phyloP scores from a whole-genome alignment of 2,888 invertebrate species.

The Parascotia fuliginaria region DNA sequence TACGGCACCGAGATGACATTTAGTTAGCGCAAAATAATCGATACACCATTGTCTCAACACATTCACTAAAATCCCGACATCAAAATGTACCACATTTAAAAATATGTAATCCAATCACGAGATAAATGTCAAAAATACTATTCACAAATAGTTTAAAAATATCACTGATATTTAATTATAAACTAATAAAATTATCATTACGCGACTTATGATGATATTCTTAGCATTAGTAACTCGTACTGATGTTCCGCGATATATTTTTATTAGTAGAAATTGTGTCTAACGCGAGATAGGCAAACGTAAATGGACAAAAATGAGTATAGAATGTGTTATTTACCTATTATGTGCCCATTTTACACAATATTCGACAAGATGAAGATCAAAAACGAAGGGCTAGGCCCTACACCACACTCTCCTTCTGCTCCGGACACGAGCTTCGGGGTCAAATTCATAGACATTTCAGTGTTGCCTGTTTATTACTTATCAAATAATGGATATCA shows the following conservation, averaged over 20 bases:
- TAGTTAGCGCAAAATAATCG: constrained; percentile 85
- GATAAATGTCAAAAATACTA: constrained; percentile 36
- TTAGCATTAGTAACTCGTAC: constrained; percentile 74
- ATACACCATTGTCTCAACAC: constrained; percentile 85
- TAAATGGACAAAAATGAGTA: constrained; percentile 22
- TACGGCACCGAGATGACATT: constrained; percentile 84
- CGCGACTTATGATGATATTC: constrained; percentile 81
- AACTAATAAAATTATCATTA: constrained; percentile 71
- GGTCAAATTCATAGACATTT: constrained; percentile 85
- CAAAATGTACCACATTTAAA: constrained; percentile 52
- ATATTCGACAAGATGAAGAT: constrained; percentile 76
- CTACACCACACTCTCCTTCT: constrained; percentile 82
- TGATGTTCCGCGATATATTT: constrained; percentile 69
- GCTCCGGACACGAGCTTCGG: constrained; percentile 85
- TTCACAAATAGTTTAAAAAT: constrained; percentile 60
- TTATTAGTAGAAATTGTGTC: constrained; percentile 52
- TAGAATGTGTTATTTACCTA: constrained; percentile 77
- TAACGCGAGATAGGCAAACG: constrained; percentile 27
- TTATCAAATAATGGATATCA: constrained; percentile 23
- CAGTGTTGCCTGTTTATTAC: constrained; percentile 69
- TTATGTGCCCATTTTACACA: constrained; percentile 85
- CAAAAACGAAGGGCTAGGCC: constrained; percentile 83
- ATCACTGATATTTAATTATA: constrained; percentile 71
- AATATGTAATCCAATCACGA: constrained; percentile 42
- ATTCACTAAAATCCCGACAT: constrained; percentile 75